Base-by-base conservation (phyloP, 2,797 vertebrate species). In the Thaleichthys pacificus region DNA sequence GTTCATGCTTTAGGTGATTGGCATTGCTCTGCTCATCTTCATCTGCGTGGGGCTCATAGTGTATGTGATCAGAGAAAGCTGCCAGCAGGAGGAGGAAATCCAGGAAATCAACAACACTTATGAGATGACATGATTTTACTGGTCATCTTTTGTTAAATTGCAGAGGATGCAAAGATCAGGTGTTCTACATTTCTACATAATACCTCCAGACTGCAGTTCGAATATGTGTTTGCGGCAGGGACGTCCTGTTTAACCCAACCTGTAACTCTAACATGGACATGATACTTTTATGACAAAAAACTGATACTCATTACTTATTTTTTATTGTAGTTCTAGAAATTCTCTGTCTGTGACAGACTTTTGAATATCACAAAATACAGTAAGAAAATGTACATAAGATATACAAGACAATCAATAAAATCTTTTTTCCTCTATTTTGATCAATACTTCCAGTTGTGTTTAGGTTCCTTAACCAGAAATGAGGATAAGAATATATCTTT, bases 1-100 rank as follows among this genome's bases (percentile, higher is more conserved):
- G 17, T 56, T 38, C 28, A 62, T 51, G 47, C 28, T 56, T 38
- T 30, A 83, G 80, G 78, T 85, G 57, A 82, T 79, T 19, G 79
- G 80, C 26, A 80, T 82, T 17, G 78, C 74, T 60, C 70, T 79
- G 63, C 83, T 81, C n/a, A 77, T 80, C 26, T 85, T 77, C 30
- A 82, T 82, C 78, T 84, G 82, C 69, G 73, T 80, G 42, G 80
- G 77, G 72, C 81, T 85, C 57, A 65, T 85, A 60, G 75, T 85
- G 62, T 79, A 81, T 51, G 75, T 78, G 63, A 77, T 82, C 58
- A 76, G 76, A 75, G 71, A 82, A 56, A 82, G 80, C 68, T 80
- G 78, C 68, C 66, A 74, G n/a, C 76, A 78, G 49, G 76, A 80
- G n/a, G 28, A 71, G 9, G 75, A 79, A 28, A 60, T 69, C n/a